These are phyloP conservation scores for Morus bassanus DNA, from an alignment of 2,797 vertebrate genomes.

Conservation along the genomic window DNA sequence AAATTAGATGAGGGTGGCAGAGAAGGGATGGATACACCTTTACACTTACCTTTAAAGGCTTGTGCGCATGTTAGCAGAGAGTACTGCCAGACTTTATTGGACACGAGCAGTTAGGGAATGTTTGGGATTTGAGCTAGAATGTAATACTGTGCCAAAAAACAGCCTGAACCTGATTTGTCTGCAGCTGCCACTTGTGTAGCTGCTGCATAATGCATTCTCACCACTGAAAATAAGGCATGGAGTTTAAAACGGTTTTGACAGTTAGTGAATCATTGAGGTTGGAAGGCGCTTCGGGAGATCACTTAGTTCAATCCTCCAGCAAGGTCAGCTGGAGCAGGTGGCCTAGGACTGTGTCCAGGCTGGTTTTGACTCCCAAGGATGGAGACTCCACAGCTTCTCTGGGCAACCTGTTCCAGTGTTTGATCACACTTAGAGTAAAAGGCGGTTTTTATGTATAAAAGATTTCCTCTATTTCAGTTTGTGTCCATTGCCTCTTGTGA, in stretches of 20 bases:
- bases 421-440: background rate
- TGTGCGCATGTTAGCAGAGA: rapidly evolving
- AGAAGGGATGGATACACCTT: background rate
- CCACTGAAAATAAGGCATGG: background rate
- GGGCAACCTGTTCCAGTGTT: background rate
- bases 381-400: background rate
- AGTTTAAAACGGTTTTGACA: background rate
- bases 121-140: background rate
- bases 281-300: background rate
- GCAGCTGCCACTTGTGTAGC: background rate
- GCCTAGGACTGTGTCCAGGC: background rate
- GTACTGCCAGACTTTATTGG: background rate
- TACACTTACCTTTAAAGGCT: background rate
- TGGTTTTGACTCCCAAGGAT: background rate
- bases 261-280: background rate
- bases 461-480: background rate
- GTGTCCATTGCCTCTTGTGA: background rate
- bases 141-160: background rate
- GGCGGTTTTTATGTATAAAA: background rate
- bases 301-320: background rate
- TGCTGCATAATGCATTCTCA: background rate
- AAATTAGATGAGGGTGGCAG: background rate
- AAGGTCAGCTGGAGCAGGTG: background rate
- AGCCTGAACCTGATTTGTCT: background rate
- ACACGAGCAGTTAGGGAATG: background rate